Conservation (phyloP, 2,888 invertebrate species). For the Mimas tiliae region DNA sequence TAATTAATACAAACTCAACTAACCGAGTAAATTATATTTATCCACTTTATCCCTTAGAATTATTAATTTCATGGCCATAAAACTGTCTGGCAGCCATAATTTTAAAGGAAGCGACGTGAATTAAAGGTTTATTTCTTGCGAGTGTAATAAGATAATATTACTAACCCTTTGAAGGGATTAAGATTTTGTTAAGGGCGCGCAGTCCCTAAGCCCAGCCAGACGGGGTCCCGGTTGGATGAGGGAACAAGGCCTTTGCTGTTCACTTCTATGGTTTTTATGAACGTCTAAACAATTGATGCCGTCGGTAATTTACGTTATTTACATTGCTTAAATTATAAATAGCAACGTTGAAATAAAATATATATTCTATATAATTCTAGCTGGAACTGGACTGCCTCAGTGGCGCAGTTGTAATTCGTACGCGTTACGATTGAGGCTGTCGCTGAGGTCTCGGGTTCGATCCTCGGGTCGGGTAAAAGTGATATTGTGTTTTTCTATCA, state of each 20-base stretch:
- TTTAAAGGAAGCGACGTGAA: constrained; percentile 64
- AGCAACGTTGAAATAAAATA: neutral
- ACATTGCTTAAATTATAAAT: neutral
- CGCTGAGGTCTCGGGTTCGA: too few species aligned
- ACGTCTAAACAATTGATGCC: constrained; percentile 53
- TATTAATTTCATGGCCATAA: constrained; percentile 24
- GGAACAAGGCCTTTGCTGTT: constrained; percentile 58
- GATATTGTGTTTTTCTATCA: too few species aligned
- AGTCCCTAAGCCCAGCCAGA: constrained; percentile 72
- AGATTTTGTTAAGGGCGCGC: constrained; percentile 83
- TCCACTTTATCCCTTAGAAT: constrained; percentile 6
- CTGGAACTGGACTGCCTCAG: too few species aligned
- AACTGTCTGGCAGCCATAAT: constrained; percentile 37
- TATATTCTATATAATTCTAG: too few species aligned
- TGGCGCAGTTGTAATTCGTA: too few species aligned
- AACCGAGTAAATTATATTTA: constrained; percentile 11
- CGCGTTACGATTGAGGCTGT: too few species aligned
- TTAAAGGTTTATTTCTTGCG: constrained; percentile 80
- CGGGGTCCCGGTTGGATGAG: constrained; percentile 66
- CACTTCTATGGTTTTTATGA: constrained; percentile 78
- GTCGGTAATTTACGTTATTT: constrained; percentile 18
- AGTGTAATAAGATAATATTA: constrained; percentile 82
- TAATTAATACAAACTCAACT: constrained; percentile 1
- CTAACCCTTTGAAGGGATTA: constrained; percentile 84
- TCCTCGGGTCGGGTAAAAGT: too few species aligned